A percentile compares a stretch with the other conserved stretches of the same genome.
These are phyloP conservation scores for Trichogramma evanescens DNA, from an alignment of 2,888 invertebrate genomes.

Conservation along the genomic window DNA sequence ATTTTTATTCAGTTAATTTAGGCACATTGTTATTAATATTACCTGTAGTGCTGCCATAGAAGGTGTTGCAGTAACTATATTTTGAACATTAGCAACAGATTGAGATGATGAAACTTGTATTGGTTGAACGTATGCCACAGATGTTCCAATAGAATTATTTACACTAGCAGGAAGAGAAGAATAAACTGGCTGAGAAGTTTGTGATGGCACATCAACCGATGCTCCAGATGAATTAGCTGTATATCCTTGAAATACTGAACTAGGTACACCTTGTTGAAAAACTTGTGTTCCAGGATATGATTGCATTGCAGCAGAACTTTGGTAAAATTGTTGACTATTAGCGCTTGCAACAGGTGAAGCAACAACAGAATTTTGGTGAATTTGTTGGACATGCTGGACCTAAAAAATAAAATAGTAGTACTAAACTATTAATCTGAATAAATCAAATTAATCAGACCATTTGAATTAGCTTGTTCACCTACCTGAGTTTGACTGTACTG, in stretches of 20 bases:
- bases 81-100: conserved; percentile 22
- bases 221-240: conserved; percentile 29
- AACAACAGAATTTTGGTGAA: conserved; percentile 37
- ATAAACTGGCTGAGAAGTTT: conserved; percentile 27
- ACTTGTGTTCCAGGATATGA: conserved; percentile 30
- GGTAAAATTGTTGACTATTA: conserved; percentile 33
- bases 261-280: conserved; percentile 36
- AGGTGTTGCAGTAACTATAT: conserved; percentile 5
- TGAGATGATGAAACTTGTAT: conserved; percentile 26
- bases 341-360: conserved; percentile 33
- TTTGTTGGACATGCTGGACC: conserved; percentile 40
- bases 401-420: conserved; percentile 4
- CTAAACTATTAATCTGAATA: background rate
- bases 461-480: background rate
- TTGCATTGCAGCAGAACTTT: conserved; percentile 25
- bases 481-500: conserved; percentile 34
- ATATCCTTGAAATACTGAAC: conserved; percentile 36
- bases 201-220: conserved; percentile 35
- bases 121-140: conserved; percentile 29
- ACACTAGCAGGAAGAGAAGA: conserved; percentile 22
- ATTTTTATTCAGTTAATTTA: background rate
- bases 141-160: conserved; percentile 25
- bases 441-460: background rate
- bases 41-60: conserved; percentile 10
- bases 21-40: background rate